These are phyloP conservation scores for Dromius quadrimaculatus DNA, from an alignment of 2,888 invertebrate genomes.

Conservation along the genomic window DNA sequence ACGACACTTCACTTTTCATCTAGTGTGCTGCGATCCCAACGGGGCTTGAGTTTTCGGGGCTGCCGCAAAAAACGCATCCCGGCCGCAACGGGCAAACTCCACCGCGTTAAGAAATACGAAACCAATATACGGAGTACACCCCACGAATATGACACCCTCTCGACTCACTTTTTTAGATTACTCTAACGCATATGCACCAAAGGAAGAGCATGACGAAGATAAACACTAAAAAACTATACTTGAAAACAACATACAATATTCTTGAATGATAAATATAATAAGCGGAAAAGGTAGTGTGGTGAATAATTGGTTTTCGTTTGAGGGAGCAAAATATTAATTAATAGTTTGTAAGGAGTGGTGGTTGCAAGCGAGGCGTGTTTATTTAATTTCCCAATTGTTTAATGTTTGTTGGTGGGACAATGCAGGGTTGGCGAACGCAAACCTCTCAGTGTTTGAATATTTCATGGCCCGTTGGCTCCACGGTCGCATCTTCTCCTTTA, in stretches of 20 bases:
- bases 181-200: constrained; percentile 11
- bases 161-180: constrained; percentile 37
- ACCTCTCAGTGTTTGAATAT: constrained; percentile 39
- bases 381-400: too few species aligned
- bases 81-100: constrained; percentile 19
- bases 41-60: constrained; percentile 54
- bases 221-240: too few species aligned
- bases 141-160: constrained; percentile 37
- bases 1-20: constrained; percentile 66
- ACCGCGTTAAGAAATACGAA: constrained; percentile 36
- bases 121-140: constrained; percentile 43
- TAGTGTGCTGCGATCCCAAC: constrained; percentile 55
- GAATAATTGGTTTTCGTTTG: too few species aligned
- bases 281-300: too few species aligned
- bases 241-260: too few species aligned
- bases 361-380: too few species aligned
- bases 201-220: background rate
- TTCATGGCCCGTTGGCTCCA: constrained; percentile 25
- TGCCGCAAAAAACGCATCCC: constrained; percentile 55
- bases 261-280: too few species aligned
- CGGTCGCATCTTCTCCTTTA: constrained; percentile 34
- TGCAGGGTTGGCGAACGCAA: background rate
- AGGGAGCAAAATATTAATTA: too few species aligned
- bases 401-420: too few species aligned
- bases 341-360: too few species aligned